phyloP scores from a whole-genome alignment of 1,140 invertebrate species.

The Scaptomyza hsui region DNA sequence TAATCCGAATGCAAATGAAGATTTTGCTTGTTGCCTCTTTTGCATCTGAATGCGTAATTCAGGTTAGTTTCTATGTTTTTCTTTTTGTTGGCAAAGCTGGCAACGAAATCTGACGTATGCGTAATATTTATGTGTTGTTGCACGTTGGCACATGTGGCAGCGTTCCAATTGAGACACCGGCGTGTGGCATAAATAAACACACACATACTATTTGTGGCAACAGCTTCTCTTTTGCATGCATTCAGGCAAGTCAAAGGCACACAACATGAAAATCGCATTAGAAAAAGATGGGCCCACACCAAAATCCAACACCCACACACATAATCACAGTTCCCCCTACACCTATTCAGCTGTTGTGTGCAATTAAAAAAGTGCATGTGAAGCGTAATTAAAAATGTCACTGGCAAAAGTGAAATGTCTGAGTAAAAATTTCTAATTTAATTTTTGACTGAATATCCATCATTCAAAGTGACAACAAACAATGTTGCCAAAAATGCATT shows the following conservation, averaged over 20 bases:
- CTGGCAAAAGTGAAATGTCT: slow-evolving; percentile 14
- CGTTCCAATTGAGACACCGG: slow-evolving; percentile 51
- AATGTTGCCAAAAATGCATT: slow-evolving; percentile 36
- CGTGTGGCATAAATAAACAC: slow-evolving; percentile 75
- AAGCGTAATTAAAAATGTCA: slow-evolving; percentile 61
- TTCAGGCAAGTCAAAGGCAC: slow-evolving; percentile 27
- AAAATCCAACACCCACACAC: slow-evolving; percentile 8
- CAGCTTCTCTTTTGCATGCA: slow-evolving; percentile 43
- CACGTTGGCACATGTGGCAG: slow-evolving; percentile 66
- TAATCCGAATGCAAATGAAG: slow-evolving; percentile 28
- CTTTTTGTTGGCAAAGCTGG: slow-evolving; percentile 29
- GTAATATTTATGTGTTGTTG: slow-evolving; percentile 65
- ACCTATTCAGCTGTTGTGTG: slow-evolving; percentile 41
- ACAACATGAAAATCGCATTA: slow-evolving; percentile 74
- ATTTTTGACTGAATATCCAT: slow-evolving; percentile 11
- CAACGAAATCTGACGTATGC: slow-evolving; percentile 59
- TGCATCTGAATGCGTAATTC: slow-evolving; percentile 59
- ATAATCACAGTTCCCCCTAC: background rate
- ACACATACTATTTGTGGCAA: background rate
- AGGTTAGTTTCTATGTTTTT: slow-evolving; percentile 45
- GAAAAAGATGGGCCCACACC: slow-evolving; percentile 22
- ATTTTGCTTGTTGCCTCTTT: slow-evolving; percentile 40
- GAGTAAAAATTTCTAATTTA: background rate
- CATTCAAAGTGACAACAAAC: slow-evolving; percentile 18
- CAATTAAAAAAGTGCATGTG: slow-evolving; percentile 68